Conservation (phyloP, 2,888 invertebrate genomes). For the Drepanosiphum platanoidis region DNA sequence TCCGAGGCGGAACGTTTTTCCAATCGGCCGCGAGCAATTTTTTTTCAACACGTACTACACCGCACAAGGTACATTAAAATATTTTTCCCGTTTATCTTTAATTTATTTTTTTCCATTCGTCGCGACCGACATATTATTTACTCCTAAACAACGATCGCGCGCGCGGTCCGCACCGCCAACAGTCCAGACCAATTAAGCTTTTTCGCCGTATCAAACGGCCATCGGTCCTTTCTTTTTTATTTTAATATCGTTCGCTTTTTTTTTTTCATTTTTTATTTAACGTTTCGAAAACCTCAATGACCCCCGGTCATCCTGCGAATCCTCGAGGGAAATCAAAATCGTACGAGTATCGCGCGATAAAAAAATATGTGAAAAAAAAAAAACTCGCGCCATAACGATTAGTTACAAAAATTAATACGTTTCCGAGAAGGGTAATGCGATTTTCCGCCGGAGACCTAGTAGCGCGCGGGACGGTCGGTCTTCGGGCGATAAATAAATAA, state of each 20-base stretch:
- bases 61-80: conserved; percentile 48
- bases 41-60: conserved; percentile 16
- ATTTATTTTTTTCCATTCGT: conserved; percentile 49
- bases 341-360: too few relatives aligned
- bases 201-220: conserved; percentile 48
- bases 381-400: conserved; percentile 9
- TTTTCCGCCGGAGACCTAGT: conserved; percentile 9
- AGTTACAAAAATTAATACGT: conserved; percentile 27
- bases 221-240: conserved; percentile 10
- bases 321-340: conserved; percentile 53
- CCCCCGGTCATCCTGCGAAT: conserved; percentile 17
- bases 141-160: conserved; percentile 21
- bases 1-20: conserved; percentile 16
- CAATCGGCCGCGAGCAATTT: conserved; percentile 13
- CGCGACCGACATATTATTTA: conserved; percentile 11
- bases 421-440: conserved; percentile 18
- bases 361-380: too few relatives aligned
- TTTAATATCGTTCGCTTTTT: conserved; percentile 27
- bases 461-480: too few relatives aligned
- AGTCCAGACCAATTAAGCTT: conserved; percentile 39
- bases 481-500: conserved; percentile 41
- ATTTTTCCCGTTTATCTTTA: conserved; percentile 53
- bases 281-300: conserved; percentile 29
- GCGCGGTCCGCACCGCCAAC: not conserved
- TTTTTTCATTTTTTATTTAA: too few relatives aligned